Conservation (phyloP, 2,888 invertebrate genomes). For the Marronus borbonicus region DNA sequence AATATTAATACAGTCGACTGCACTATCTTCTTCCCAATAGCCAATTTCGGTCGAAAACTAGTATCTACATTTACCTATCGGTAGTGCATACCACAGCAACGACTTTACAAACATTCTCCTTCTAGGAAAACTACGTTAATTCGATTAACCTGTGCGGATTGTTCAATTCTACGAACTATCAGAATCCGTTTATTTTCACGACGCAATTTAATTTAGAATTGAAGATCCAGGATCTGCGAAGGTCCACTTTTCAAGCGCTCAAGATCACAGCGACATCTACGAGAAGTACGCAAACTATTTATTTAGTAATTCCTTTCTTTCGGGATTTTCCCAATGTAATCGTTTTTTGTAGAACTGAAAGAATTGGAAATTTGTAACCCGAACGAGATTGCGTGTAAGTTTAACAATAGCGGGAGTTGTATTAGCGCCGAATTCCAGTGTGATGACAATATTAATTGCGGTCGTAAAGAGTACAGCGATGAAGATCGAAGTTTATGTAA, state of each 20-base stretch:
- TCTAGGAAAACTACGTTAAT: constrained; percentile 46
- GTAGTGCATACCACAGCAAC: neutral
- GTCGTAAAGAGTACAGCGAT: constrained; percentile 52
- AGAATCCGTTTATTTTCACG: constrained; percentile 49
- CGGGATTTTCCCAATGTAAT: neutral
- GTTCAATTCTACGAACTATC: constrained; percentile 31
- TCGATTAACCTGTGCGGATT: constrained; percentile 45
- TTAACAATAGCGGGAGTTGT: constrained; percentile 53
- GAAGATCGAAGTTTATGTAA: constrained; percentile 55
- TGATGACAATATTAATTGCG: constrained; percentile 58
- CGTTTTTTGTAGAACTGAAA: constrained; percentile 49
- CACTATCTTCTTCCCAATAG: too few species aligned
- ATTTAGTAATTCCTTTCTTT: too few species aligned
- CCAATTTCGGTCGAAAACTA: too few species aligned
- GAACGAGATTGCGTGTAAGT: constrained; percentile 53
- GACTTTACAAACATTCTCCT: neutral
- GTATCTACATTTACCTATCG: too few species aligned
- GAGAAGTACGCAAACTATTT: constrained; percentile 42
- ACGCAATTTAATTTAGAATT: constrained; percentile 36
- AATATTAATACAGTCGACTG: too few species aligned
- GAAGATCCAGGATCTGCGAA: constrained; percentile 32
- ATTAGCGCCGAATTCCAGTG: constrained; percentile 56
- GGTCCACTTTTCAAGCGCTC: constrained; percentile 36
- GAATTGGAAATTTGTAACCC: constrained; percentile 46
- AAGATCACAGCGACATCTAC: constrained; percentile 56